A percentile compares a stretch with the other conserved stretches of the same genome.
These are phyloP conservation scores for Drosophila birchii DNA, from an alignment of 2,888 invertebrate genomes.

Conservation along the genomic window DNA sequence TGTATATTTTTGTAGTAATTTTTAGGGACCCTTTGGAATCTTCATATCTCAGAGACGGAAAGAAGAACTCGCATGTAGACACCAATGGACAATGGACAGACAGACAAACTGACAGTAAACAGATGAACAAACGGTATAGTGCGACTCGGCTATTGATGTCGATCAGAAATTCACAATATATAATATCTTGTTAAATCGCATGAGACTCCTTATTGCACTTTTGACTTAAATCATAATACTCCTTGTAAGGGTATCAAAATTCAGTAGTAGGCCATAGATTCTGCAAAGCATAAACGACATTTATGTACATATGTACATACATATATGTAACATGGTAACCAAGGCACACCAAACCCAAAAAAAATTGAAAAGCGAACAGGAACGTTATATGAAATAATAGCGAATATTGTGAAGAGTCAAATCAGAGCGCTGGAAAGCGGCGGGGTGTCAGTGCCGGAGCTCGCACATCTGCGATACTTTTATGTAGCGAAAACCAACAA, in stretches of 20 bases:
- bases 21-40: background rate
- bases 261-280: conserved; percentile 42
- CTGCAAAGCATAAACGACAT: background rate
- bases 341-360: conserved; percentile 59
- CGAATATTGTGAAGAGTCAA: conserved; percentile 63
- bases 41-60: background rate
- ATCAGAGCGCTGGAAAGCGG: conserved; percentile 57
- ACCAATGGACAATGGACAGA: too few species aligned
- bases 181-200: too few species aligned
- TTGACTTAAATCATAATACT: background rate
- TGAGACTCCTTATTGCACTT: background rate
- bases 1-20: too few species aligned
- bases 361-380: conserved; percentile 19
- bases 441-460: conserved; percentile 54
- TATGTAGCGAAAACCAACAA: conserved; percentile 45
- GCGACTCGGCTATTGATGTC: too few species aligned
- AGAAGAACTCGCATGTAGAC: background rate
- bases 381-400: conserved; percentile 22
- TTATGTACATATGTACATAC: conserved; percentile 15
- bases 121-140: background rate
- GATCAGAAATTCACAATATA: too few species aligned
- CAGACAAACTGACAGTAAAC: background rate
- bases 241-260: conserved; percentile 26
- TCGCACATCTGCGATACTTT: conserved; percentile 77
- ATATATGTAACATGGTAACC: conserved; percentile 58